Percentiles rank a stretch among this genome's conserved stretches.
phyloP scores from a whole-genome alignment of 1,140 invertebrate species.

The Spodoptera frugiperda region DNA sequence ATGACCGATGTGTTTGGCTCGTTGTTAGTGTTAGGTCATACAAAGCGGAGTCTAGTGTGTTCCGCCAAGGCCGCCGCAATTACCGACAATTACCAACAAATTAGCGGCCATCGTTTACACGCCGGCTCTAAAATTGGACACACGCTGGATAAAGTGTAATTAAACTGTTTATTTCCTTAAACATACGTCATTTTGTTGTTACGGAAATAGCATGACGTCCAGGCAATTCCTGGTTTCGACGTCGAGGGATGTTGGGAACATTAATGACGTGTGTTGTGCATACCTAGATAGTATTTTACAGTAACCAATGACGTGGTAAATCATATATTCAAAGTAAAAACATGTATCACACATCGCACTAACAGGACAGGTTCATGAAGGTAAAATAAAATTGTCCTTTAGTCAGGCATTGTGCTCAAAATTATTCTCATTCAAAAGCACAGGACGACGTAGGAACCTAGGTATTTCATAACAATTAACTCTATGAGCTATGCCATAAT shows the following conservation, averaged over 20 bases:
- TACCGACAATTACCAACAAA: slow-evolving; percentile 20
- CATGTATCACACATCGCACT: too few species aligned
- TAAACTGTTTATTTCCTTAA: slow-evolving; percentile 43
- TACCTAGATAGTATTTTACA: too few species aligned
- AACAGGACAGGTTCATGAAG: too few species aligned
- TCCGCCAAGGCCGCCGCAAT: slow-evolving; percentile 37
- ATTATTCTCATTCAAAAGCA: too few species aligned
- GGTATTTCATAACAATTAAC: background rate
- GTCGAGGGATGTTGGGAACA: too few species aligned
- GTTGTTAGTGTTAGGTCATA: slow-evolving; percentile 24
- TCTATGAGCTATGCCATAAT: too few species aligned
- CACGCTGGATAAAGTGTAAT: slow-evolving; percentile 7
- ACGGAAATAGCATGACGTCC: background rate
- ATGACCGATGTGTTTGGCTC: slow-evolving; percentile 2
- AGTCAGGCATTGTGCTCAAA: too few species aligned
- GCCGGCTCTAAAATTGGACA: slow-evolving; percentile 28
- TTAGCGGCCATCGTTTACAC: slow-evolving; percentile 33
- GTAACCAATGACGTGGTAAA: too few species aligned
- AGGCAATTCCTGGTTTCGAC: background rate
- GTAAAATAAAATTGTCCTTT: too few species aligned
- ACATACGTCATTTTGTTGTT: slow-evolving; percentile 3
- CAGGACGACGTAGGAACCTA: too few species aligned
- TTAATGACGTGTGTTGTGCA: too few species aligned
- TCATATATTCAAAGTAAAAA: too few species aligned
- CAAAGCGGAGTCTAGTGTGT: slow-evolving; percentile 2